Evolutionary conservation across 37 sponge, comb jelly and placozoan species (phyloP).

Genomic region (Ianthella basta): DNA sequence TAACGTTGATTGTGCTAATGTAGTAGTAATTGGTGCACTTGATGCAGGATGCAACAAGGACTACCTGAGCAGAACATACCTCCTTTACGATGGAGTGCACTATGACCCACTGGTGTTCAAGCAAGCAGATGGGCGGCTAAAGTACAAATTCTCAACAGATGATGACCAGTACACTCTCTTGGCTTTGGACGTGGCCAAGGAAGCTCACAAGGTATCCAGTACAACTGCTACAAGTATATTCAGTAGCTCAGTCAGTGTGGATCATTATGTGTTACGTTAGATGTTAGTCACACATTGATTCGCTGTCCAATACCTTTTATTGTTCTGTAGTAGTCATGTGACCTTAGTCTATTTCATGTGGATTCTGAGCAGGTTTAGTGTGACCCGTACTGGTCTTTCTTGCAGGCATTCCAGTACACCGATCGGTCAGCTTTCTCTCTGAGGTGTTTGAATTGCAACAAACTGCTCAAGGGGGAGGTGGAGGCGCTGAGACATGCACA

Average conservation of each 20-base stretch:
- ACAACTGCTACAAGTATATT: too few relatives aligned
- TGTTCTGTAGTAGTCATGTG: neutral
- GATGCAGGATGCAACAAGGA: constrained; percentile 41
- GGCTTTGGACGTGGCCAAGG: constrained; percentile 68
- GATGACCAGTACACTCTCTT: constrained; percentile 33
- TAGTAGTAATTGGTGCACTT: neutral
- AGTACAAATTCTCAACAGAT: constrained; percentile 39
- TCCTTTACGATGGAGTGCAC: constrained; percentile 84
- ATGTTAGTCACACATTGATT: too few relatives aligned
- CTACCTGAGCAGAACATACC: constrained; percentile 41
- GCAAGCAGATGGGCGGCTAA: neutral
- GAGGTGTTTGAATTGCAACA: constrained; percentile 69
- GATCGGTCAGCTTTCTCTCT: constrained; percentile 73
- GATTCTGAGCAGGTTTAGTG: neutral
- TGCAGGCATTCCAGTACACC: constrained; percentile 69
- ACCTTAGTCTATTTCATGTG: neutral
- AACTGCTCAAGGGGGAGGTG: constrained; percentile 53
- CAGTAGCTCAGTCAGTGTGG: too few relatives aligned
- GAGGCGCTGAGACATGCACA: constrained; percentile 78
- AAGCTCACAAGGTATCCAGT: constrained; percentile 50
- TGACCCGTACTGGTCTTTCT: neutral
- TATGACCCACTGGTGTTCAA: constrained; percentile 76
- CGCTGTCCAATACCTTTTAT: too few relatives aligned
- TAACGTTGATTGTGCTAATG: neutral
- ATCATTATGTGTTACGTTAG: too few relatives aligned